These are phyloP conservation scores for Elmis aenea DNA, from an alignment of 2,888 invertebrate species.

Conservation along the genomic window DNA sequence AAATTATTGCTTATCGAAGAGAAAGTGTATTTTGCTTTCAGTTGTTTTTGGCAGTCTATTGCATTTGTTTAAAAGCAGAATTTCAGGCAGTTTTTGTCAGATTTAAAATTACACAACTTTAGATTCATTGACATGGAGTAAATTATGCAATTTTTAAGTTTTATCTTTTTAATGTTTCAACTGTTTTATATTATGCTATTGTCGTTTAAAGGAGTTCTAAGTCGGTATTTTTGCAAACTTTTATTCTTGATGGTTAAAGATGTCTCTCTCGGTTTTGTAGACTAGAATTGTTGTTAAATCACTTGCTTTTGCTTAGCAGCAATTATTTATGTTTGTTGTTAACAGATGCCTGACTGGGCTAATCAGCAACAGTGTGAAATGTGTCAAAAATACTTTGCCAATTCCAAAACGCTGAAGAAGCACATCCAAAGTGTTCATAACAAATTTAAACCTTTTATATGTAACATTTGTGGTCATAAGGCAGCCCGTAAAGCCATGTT, in stretches of 20 bases:
- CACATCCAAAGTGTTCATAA: constrained; percentile 70
- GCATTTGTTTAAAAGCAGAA: too few species aligned
- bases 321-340: neutral
- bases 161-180: too few species aligned
- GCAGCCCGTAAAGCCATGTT: constrained; percentile 67
- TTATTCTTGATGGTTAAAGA: neutral
- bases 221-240: too few species aligned
- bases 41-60: too few species aligned
- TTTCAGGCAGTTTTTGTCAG: too few species aligned
- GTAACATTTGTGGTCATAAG: constrained; percentile 69
- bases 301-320: neutral
- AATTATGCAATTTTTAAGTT: too few species aligned
- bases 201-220: too few species aligned
- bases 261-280: neutral
- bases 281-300: neutral
- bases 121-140: too few species aligned
- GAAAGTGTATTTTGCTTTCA: too few species aligned
- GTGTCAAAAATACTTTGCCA: constrained; percentile 64
- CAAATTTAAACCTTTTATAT: constrained; percentile 67
- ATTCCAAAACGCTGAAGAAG: constrained; percentile 62
- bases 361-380: constrained; percentile 62
- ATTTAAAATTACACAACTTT: too few species aligned
- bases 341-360: constrained; percentile 47
- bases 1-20: too few species aligned
- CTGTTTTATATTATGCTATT: too few species aligned